Percentiles rank a stretch among this genome's conserved stretches.
phyloP scores from a whole-genome alignment of 2,888 invertebrate genomes.

The Drosophila pseudotalamancana region DNA sequence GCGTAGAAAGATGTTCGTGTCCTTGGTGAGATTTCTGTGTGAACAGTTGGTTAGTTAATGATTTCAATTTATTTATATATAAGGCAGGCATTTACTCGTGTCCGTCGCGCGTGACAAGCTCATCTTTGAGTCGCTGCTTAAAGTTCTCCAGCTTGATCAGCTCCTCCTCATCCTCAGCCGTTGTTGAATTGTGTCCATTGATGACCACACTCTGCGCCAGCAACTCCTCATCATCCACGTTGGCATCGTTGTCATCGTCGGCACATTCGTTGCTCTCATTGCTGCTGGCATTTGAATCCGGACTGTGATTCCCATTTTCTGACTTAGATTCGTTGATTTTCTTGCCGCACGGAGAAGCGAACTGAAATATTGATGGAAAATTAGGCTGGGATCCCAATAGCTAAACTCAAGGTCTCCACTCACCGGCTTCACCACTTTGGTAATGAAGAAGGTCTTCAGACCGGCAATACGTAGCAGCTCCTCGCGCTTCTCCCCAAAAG shows the following conservation, averaged over 20 bases:
- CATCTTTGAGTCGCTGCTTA: slow-evolving; percentile 91
- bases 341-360: slow-evolving; percentile 77
- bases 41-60: background rate
- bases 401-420: slow-evolving; percentile 77
- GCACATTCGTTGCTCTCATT: slow-evolving; percentile 37
- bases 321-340: slow-evolving; percentile 75
- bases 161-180: slow-evolving; percentile 82
- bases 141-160: slow-evolving; percentile 87
- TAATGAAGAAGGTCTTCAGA: slow-evolving; percentile 96
- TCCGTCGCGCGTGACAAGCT: slow-evolving; percentile 93
- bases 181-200: slow-evolving; percentile 49
- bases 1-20: slow-evolving; percentile 87
- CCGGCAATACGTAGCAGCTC: slow-evolving; percentile 94
- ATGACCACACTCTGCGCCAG: slow-evolving; percentile 62
- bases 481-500: slow-evolving; percentile 95
- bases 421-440: slow-evolving; percentile 92
- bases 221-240: slow-evolving; percentile 77
- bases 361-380: slow-evolving; percentile 48
- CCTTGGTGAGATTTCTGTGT: slow-evolving; percentile 86
- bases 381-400: background rate
- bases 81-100: slow-evolving; percentile 87
- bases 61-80: background rate
- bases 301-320: slow-evolving; percentile 57
- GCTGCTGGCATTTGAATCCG: slow-evolving; percentile 49
- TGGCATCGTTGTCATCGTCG: slow-evolving; percentile 63